Percentiles rank a stretch among this genome's conserved stretches.
Conservation (phyloP, 2,888 invertebrate genomes). For the Sturmia bella region DNA sequence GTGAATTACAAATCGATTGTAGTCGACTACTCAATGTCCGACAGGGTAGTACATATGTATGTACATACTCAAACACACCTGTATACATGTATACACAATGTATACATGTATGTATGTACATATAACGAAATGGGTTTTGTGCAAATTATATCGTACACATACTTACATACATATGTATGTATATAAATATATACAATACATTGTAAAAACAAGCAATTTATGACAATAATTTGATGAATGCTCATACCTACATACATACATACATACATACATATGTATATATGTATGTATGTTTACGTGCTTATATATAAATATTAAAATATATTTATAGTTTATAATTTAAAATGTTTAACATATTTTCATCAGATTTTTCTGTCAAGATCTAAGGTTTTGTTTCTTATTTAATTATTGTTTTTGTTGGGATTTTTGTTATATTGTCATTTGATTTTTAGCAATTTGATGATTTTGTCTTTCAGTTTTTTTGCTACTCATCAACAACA, state of each 20-base stretch:
- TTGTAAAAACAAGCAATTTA: background rate
- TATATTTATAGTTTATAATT: slow-evolving; percentile 2
- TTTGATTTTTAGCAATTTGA: slow-evolving; percentile 45
- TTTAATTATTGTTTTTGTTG: slow-evolving; percentile 38
- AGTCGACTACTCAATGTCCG: too few relatives aligned
- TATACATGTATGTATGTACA: slow-evolving; percentile 31
- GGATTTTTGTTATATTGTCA: slow-evolving; percentile 49
- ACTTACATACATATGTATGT: slow-evolving; percentile 31
- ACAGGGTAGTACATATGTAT: slow-evolving; percentile 1
- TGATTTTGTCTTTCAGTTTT: slow-evolving; percentile 55
- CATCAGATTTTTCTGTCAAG: background rate
- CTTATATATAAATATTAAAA: background rate
- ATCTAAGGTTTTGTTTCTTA: slow-evolving; percentile 29
- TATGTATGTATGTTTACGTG: background rate
- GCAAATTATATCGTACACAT: too few relatives aligned
- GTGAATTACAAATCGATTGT: too few relatives aligned
- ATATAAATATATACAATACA: slow-evolving; percentile 22
- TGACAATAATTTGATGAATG: slow-evolving; percentile 36
- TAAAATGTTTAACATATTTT: background rate
- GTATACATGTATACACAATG: slow-evolving; percentile 23
- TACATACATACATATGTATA: background rate
- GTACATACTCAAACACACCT: too few relatives aligned
- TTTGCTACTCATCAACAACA: slow-evolving; percentile 46
- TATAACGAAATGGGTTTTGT: too few relatives aligned
- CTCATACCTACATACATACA: slow-evolving; percentile 10